Conservation (phyloP, 2,888 invertebrate species). For the Papilio demoleus region DNA sequence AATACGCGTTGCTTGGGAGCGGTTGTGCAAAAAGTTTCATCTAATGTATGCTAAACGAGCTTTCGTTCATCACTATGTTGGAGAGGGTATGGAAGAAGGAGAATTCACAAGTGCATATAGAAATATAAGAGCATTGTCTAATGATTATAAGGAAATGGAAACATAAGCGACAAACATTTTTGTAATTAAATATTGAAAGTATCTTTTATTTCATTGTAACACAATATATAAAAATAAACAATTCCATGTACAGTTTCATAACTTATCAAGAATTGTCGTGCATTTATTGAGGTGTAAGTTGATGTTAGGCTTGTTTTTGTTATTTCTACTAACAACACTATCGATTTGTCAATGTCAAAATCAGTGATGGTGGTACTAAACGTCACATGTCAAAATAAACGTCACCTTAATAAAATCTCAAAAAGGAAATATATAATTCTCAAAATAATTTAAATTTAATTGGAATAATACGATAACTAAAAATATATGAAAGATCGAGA, state of each 20-base stretch:
- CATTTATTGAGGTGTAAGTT: too few species aligned
- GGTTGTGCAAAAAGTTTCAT: constrained; percentile 90
- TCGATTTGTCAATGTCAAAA: background rate
- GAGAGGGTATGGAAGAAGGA: constrained; percentile 88
- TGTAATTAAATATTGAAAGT: background rate
- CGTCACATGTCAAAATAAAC: background rate
- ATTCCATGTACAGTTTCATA: too few species aligned
- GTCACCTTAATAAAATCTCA: background rate
- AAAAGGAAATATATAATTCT: background rate
- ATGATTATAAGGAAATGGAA: constrained; percentile 88
- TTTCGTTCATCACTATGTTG: constrained; percentile 94
- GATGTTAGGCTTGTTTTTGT: too few species aligned
- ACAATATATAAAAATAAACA: too few species aligned
- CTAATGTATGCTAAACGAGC: constrained; percentile 92
- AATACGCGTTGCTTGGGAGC: constrained; percentile 91
- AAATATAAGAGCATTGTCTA: constrained; percentile 85
- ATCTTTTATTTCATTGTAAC: background rate
- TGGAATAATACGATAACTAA: background rate
- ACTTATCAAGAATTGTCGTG: too few species aligned
- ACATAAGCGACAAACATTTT: constrained; percentile 37
- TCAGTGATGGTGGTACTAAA: background rate
- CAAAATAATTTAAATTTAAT: background rate
- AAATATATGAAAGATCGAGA: background rate
- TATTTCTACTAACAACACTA: background rate
- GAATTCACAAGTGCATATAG: constrained; percentile 85